Conservation (phyloP, 2,113 vertebrate genomes). For the Panurus biarmicus region DNA sequence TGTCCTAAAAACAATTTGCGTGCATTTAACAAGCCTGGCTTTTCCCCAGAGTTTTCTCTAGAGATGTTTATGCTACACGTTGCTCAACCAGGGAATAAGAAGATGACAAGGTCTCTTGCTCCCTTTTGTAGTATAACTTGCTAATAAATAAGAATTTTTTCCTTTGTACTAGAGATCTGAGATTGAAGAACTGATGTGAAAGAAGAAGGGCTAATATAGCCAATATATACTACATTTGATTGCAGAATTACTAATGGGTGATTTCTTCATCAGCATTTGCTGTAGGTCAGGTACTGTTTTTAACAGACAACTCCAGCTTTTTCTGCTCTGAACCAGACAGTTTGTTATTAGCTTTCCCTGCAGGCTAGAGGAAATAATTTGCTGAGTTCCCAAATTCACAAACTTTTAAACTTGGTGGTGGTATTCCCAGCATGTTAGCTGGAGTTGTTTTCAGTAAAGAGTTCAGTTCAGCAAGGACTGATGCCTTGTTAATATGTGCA, state of each 20-base stretch:
- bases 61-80: not conserved
- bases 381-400: not conserved
- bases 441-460: not conserved
- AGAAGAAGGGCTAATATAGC: not conserved
- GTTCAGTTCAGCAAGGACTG: not conserved
- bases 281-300: not conserved
- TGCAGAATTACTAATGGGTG: not conserved
- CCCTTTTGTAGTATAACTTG: not conserved
- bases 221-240: rapidly evolving
- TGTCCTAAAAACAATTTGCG: not conserved
- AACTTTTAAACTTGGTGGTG: not conserved
- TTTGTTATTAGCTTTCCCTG: not conserved
- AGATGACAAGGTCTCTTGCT: not conserved
- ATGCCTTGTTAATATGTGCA: not conserved
- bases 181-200: not conserved
- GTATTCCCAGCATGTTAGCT: not conserved
- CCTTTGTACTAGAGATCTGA: not conserved
- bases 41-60: not conserved
- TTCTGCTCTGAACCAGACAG: not conserved
- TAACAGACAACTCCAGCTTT: not conserved
- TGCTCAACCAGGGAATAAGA: not conserved
- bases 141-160: not conserved
- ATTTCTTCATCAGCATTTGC: not conserved
- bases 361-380: not conserved
- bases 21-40: not conserved